Evolutionary conservation across 1,140 invertebrate genomes (phyloP), one percentile per base, ranked within the genome.

Genomic region (Elymnias hypermnestra): DNA sequence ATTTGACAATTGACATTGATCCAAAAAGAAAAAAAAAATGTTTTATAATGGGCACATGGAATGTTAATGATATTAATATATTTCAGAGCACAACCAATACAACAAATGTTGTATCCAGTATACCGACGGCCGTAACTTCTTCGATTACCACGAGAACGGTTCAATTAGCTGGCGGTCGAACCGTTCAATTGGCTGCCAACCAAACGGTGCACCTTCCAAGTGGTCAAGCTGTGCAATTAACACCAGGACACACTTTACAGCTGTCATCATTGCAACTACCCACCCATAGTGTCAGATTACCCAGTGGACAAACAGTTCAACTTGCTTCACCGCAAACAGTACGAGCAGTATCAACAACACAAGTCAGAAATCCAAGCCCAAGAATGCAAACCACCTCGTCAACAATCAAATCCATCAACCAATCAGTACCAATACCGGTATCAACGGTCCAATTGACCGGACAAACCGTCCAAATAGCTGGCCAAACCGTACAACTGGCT

Each of bases 301-400:
- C 75, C 0, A 79, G 75, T 31, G 78, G 78, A 0, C 78, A 83
- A 25, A 83, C 78, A 1, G 78, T 83, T 2, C 78, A 79, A 21
- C 44, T 83, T 1, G 73, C 73, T 0, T 48, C 69, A 0, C 62
- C 78, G 0, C 72, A 72, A 42, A 51, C 64, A 0, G 59, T 76
- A 5, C 35, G 66, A 28, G 52, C 64, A 0, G 57, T 69, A 0
- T 61, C 70, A 5, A 57, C 54, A 1, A 49, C 66, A 2, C 39
- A 65, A 33, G 50, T 52, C 10, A 72, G 71, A 40, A 63, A 36
- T 29, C 46, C 61, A 1, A 71, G 42, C 8, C 58, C 63, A 0
- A 43, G 69, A 35, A 12, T 54, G 0, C 57, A 61, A 22, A 39
- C 39, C 5, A 38, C 67, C 0, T 53, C 65, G 5, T 42, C 68